Evolutionary conservation across 2,797 vertebrate genomes (phyloP), one percentile per base, ranked within the genome.

Genomic region (Clarias fuscus): DNA sequence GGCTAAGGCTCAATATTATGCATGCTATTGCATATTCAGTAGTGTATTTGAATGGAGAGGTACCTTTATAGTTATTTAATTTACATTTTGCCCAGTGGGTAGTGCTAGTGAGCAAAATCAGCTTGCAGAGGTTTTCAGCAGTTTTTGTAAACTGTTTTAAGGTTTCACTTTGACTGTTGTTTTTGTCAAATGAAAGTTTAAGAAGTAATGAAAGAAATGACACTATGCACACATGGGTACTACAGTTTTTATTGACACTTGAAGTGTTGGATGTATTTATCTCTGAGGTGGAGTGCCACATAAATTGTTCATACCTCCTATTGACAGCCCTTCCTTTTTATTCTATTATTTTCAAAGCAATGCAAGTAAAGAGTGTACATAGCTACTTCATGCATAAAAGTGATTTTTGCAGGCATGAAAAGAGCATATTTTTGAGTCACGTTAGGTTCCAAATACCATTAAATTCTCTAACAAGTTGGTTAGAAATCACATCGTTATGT

Each of bases 91-190:
- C 70, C 86, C 82, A 87, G 82, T 62, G 76, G 86, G 82, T 84
- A 87, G 82, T 71, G 86, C 82, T 80, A 84, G 67, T 84, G 82
- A 65, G 67, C 67, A 84, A 56, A 24, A 76, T 10, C 17, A 78
- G 58, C 7, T 37, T 78, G 14, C 17, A 59, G 37, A 76, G 7
- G 5, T 59, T 79, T 61, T 40, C 20, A 64, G 20, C 13, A 64
- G 13, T 56, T n/a, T 14, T 3, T 33, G 10, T 27, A 82, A 82
- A 68, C 30, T 33, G 4, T 22, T 62, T 62, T 56, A 53, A 53
- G 40, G 27, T 48, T 82, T 43, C 56, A 82, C 4, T 15, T 7
- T 14, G 14, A 27, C 24, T 10, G 37, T 24, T 0, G 3, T 79
- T 48, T 65, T 82, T 53, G n/a, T 53, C 4, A 10, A 68, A 53